Evolutionary conservation across 2,797 vertebrate species (phyloP).

Genomic region (Todus mexicanus): DNA sequence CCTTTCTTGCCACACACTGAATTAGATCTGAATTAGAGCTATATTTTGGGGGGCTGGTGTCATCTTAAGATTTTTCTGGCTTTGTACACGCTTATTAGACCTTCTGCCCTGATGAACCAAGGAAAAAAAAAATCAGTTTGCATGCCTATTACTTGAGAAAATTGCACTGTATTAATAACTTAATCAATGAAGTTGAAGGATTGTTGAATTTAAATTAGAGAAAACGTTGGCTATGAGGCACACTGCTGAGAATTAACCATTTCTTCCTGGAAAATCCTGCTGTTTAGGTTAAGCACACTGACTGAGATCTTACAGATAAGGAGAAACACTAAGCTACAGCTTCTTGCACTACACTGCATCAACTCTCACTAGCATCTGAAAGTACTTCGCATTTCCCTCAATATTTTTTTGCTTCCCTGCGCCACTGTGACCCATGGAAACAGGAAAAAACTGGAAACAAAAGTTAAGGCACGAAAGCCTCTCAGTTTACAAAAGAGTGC

Average conservation of each 20-base stretch:
- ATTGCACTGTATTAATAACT: neutral
- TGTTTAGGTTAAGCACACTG: neutral
- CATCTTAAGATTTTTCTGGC: neutral
- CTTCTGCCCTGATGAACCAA: neutral
- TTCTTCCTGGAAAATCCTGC: neutral
- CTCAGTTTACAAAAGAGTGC: neutral
- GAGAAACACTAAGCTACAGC: neutral
- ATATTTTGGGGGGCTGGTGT: neutral
- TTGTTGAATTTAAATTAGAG: neutral
- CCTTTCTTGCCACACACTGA: neutral
- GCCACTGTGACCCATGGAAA: neutral
- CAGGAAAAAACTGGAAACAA: neutral
- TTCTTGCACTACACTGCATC: neutral
- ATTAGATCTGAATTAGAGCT: neutral
- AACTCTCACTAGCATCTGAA: neutral
- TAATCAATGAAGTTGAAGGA: neutral
- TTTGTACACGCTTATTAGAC: neutral
- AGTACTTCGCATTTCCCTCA: neutral
- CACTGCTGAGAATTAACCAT: neutral
- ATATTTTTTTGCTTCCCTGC: neutral
- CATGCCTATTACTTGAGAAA: neutral
- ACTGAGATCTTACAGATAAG: neutral
- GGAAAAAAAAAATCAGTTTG: neutral
- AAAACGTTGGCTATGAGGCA: neutral
- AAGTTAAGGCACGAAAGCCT: neutral